These are phyloP conservation scores for Stylophora pistillata DNA, from an alignment of 64 coral and sea anemone species.

Conservation along the genomic window DNA sequence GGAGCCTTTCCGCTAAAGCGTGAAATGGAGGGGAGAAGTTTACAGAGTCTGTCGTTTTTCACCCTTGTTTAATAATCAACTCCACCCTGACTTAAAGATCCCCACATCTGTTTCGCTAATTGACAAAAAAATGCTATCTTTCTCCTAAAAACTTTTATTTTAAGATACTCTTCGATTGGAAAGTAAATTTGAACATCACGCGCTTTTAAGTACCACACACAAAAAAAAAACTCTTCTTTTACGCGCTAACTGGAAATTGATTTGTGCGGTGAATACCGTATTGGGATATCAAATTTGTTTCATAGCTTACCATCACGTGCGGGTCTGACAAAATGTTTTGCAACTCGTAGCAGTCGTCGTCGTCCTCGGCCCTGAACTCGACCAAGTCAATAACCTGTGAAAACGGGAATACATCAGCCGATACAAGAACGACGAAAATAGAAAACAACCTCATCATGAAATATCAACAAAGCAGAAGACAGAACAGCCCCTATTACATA, in stretches of 20 bases:
- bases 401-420: background rate
- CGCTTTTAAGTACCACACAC: no score
- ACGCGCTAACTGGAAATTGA: background rate
- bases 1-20: no score
- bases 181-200: no score
- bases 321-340: slow-evolving; percentile 96
- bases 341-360: slow-evolving; percentile 99
- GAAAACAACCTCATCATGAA: background rate
- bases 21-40: no score
- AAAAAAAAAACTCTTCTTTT: background rate
- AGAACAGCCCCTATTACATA: background rate
- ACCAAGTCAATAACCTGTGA: slow-evolving; percentile 81
- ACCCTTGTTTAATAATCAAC: no score
- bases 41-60: no score
- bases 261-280: background rate
- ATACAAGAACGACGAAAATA: background rate
- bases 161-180: no score
- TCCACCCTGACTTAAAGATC: no score
- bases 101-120: no score
- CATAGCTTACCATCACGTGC: slow-evolving; percentile 72
- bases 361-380: slow-evolving; percentile 93
- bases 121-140: no score
- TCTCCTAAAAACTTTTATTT: no score
- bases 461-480: background rate
- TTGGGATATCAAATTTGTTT: background rate